phyloP scores from a whole-genome alignment of 2,797 vertebrate species.

The Paratrypauchen microcephalus region DNA sequence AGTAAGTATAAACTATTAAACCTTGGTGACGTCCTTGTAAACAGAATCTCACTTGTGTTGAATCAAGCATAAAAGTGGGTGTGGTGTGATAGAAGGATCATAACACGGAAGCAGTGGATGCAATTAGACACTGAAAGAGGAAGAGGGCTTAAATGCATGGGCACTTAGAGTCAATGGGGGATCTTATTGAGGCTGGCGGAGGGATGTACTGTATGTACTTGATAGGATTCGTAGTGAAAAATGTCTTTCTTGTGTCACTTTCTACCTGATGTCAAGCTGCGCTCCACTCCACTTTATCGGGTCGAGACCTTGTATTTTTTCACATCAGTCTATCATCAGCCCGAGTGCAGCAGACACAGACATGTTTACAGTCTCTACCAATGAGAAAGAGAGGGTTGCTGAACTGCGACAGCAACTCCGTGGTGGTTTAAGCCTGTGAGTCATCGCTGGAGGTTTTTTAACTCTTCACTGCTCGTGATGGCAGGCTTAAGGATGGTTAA shows the following conservation, averaged over 20 bases:
- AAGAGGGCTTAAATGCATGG: too few species aligned
- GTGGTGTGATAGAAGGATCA: not conserved
- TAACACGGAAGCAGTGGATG: constrained; percentile 9
- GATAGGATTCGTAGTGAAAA: constrained; percentile 6
- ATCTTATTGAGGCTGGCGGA: constrained; percentile 25
- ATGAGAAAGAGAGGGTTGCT: constrained; percentile 22
- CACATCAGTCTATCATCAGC: constrained; percentile 1
- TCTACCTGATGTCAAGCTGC: constrained; percentile 23
- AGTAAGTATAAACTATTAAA: not conserved
- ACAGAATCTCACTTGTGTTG: constrained; percentile 22
- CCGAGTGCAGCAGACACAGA: constrained; percentile 29
- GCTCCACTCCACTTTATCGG: constrained; percentile 32
- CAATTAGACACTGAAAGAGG: constrained; percentile 22
- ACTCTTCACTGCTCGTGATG: constrained; percentile 56
- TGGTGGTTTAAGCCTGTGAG: constrained; percentile 72
- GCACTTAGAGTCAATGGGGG: constrained; percentile 17
- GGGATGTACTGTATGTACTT: constrained; percentile 2
- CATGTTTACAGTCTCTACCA: constrained; percentile 63
- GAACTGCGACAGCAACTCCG: constrained; percentile 72
- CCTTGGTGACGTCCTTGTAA: not conserved
- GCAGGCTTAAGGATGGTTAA: not conserved
- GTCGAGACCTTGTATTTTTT: constrained; percentile 14
- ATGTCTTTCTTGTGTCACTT: constrained; percentile 4
- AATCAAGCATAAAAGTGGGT: not conserved
- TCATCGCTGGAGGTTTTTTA: constrained; percentile 76